Evolutionary conservation across 2,113 vertebrate species (phyloP).

Genomic region (Arenaria interpres): DNA sequence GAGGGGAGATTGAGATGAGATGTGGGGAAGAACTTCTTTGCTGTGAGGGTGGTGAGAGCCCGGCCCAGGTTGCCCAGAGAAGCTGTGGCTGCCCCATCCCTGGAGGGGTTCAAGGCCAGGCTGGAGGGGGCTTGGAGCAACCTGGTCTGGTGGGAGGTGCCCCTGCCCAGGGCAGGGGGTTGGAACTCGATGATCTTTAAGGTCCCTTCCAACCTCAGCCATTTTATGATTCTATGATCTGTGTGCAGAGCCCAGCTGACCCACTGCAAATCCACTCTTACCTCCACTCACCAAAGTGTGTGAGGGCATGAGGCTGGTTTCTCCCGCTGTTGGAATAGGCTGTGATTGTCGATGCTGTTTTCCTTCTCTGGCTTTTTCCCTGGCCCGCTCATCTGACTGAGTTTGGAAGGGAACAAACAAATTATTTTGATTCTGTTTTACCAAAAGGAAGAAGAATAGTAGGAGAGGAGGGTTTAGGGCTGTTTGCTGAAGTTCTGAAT

Average conservation of each 20-base stretch:
- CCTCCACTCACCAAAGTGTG: background rate
- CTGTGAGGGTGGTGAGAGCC: too few relatives aligned
- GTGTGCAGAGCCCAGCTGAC: constrained; percentile 3
- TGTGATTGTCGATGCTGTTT: background rate
- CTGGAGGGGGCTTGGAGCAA: too few relatives aligned
- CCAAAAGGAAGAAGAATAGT: background rate
- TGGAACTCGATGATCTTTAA: too few relatives aligned
- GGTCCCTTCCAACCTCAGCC: too few relatives aligned
- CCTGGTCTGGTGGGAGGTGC: too few relatives aligned
- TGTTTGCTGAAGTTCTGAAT: background rate
- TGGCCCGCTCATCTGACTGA: background rate
- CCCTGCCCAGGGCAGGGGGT: too few relatives aligned
- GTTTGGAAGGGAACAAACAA: background rate
- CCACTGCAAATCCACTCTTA: background rate
- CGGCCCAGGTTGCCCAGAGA: too few relatives aligned
- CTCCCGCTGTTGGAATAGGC: background rate
- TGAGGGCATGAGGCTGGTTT: background rate
- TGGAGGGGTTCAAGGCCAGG: too few relatives aligned
- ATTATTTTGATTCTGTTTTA: background rate
- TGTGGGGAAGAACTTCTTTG: too few relatives aligned
- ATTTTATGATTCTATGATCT: too few relatives aligned
- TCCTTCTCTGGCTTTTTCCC: background rate
- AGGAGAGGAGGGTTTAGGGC: background rate
- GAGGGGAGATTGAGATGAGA: too few relatives aligned
- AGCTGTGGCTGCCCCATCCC: too few relatives aligned